Evolutionary conservation across 2,888 invertebrate species (phyloP).

Genomic region (Agrotis clavis): DNA sequence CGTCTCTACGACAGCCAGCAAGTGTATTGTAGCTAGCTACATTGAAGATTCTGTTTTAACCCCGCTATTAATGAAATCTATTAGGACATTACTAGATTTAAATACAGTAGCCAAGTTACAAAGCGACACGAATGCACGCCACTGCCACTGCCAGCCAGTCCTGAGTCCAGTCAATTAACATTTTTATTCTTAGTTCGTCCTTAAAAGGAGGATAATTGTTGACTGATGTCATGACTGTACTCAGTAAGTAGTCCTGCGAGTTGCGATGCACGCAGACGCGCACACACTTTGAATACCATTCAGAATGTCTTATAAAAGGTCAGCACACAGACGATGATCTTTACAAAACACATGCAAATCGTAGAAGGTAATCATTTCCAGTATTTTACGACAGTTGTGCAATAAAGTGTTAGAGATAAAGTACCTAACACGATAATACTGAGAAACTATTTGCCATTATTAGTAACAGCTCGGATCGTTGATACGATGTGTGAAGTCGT

Average conservation of each 20-base stretch:
- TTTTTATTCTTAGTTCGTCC: constrained; percentile 37
- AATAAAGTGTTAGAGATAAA: constrained; percentile 2
- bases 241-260: constrained; percentile 9
- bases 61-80: neutral
- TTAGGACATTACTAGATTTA: neutral
- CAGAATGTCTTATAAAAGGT: constrained; percentile 28
- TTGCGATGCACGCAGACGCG: neutral
- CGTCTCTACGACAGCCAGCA: no score
- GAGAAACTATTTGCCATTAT: constrained; percentile 5
- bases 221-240: constrained; percentile 33
- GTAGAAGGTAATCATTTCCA: constrained; percentile 5
- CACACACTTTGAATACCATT: constrained; percentile 8
- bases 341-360: constrained; percentile 17
- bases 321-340: constrained; percentile 20
- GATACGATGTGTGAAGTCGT: neutral
- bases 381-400: constrained; percentile 21
- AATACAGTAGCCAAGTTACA: neutral
- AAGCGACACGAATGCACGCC: constrained; percentile 1
- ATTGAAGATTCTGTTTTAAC: neutral
- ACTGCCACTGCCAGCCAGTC: neutral
- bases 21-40: no score
- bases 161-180: constrained; percentile 16
- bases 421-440: neutral
- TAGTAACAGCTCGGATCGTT: neutral
- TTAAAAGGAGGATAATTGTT: constrained; percentile 35